These are phyloP conservation scores for Muntiacus muntjak DNA, from an alignment of 2,113 vertebrate species.

Conservation along the genomic window DNA sequence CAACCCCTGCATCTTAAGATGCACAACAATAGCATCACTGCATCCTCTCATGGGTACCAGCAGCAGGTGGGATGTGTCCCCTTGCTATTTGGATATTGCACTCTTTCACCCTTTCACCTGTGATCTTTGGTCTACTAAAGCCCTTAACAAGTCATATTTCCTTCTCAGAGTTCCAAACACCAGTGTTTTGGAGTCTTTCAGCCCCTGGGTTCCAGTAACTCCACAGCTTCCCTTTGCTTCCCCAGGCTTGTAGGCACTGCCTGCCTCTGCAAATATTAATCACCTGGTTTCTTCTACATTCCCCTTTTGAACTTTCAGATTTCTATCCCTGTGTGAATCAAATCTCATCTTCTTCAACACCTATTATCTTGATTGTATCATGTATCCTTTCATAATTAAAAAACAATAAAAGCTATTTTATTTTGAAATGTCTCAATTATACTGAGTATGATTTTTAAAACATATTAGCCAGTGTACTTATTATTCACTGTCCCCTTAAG, in stretches of 20 bases:
- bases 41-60: not conserved
- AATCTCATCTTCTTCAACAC: not conserved
- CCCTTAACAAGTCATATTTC: not conserved
- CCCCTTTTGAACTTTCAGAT: not conserved
- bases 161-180: not conserved
- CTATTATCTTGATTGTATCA: not conserved
- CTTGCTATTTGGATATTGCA: not conserved
- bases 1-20: not conserved
- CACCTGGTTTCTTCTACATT: not conserved
- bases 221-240: not conserved
- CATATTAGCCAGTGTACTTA: not conserved
- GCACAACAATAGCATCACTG: fast-evolving
- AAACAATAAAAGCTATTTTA: not conserved
- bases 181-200: fast-evolving
- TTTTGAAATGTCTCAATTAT: not conserved
- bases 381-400: not conserved
- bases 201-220: not conserved
- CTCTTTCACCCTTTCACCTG: not conserved
- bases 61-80: too few relatives aligned
- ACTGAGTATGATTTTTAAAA: not conserved
- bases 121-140: not conserved
- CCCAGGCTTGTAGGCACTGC: fast-evolving
- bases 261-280: not conserved
- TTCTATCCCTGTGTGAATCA: not conserved
- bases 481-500: not conserved